Conservation (phyloP, 2,797 vertebrate species). For the Fratercula arctica region DNA sequence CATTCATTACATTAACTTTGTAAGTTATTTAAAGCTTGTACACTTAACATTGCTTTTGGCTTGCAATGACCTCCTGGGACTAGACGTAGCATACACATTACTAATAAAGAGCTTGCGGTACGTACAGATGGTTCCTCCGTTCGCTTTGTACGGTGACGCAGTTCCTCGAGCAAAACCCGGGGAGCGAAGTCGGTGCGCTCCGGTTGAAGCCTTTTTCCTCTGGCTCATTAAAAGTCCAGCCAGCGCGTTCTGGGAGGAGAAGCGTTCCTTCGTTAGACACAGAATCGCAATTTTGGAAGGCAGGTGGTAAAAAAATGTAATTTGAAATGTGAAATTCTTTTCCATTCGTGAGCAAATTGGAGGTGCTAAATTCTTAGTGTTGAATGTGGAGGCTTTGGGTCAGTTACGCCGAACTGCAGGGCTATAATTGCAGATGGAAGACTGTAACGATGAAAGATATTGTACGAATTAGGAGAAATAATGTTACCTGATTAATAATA, state of each 20-base stretch:
- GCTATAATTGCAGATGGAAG: neutral
- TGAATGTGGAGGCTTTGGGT: neutral
- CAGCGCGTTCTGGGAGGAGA: neutral
- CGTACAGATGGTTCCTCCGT: neutral
- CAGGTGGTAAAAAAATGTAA: neutral
- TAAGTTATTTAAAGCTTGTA: conserved; percentile 82
- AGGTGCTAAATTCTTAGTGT: conserved; percentile 24
- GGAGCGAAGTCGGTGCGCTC: neutral
- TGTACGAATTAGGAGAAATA: neutral
- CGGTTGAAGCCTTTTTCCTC: neutral
- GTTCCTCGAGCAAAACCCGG: neutral
- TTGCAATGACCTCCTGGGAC: conserved; percentile 77
- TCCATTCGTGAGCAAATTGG: neutral
- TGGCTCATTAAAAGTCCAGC: neutral
- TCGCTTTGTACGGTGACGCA: neutral
- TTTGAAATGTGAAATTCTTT: conserved; percentile 14
- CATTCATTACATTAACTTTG: conserved; percentile 81
- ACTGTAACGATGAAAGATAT: neutral
- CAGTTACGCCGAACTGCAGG: neutral
- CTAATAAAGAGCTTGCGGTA: conserved; percentile 23
- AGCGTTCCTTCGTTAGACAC: neutral
- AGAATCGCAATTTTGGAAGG: neutral
- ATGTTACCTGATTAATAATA: neutral
- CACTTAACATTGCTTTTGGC: conserved; percentile 80
- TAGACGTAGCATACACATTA: conserved; percentile 1